Conservation (phyloP, 2,888 invertebrate genomes). For the Protophormia terraenovae region DNA sequence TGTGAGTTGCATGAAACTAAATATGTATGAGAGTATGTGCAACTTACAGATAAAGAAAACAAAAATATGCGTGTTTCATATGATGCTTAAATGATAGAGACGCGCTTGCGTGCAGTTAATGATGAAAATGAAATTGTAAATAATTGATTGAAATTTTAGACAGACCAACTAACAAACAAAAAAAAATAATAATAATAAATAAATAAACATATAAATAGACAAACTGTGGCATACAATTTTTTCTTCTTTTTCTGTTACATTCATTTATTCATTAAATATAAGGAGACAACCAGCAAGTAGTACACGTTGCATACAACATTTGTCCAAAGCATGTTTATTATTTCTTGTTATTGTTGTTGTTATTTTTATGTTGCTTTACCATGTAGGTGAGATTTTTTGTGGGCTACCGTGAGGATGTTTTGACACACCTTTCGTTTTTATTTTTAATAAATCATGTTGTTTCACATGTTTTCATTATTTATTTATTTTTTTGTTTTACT, state of each 20-base stretch:
- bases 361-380: conserved; percentile 8
- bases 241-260: not conserved
- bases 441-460: conserved; percentile 59
- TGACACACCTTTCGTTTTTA: conserved; percentile 67
- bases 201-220: conserved; percentile 21
- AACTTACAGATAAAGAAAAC: not conserved
- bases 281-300: not conserved
- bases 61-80: conserved; percentile 47
- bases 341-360: not conserved
- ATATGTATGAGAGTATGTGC: conserved; percentile 7
- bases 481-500: not conserved
- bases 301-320: conserved; percentile 26
- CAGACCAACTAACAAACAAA: conserved; percentile 26
- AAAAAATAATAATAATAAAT: conserved; percentile 9
- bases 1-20: conserved; percentile 13
- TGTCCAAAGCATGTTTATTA: conserved; percentile 15
- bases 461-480: conserved; percentile 43
- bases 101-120: conserved; percentile 68
- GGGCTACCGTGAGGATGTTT: conserved; percentile 68
- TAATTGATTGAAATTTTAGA: conserved; percentile 62
- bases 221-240: not conserved
- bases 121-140: conserved; percentile 66
- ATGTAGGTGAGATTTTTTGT: conserved; percentile 65
- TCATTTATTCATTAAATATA: conserved; percentile 8
- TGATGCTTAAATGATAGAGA: conserved; percentile 59